Percentiles rank a stretch among this genome's conserved stretches.
Conservation (phyloP, 2,113 vertebrate species). For the Bufo bufo region DNA sequence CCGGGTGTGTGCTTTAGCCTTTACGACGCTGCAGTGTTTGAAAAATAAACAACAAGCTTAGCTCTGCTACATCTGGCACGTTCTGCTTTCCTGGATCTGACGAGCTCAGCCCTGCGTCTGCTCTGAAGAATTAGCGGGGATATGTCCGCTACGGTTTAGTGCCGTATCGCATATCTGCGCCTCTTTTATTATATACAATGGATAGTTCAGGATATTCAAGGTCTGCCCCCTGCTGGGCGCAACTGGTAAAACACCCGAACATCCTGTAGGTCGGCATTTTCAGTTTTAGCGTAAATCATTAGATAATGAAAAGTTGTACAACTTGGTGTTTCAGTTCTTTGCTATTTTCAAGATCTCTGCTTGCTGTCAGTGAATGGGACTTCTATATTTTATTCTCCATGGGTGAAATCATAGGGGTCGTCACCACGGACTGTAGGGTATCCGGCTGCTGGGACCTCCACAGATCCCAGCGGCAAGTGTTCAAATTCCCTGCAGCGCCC, state of each 20-base stretch:
- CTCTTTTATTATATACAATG: neutral
- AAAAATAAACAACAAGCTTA: neutral
- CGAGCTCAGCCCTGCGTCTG: no score
- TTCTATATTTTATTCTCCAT: neutral
- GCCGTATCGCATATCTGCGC: neutral
- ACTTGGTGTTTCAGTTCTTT: neutral
- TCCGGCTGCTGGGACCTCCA: neutral
- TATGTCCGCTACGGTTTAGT: neutral
- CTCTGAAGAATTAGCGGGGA: neutral
- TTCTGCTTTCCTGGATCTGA: no score
- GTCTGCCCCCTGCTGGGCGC: conserved; percentile 43
- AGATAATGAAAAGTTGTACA: neutral
- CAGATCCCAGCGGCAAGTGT: neutral
- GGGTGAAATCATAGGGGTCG: neutral
- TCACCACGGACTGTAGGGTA: neutral
- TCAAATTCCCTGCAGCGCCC: neutral
- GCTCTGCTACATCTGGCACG: neutral
- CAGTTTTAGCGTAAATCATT: neutral
- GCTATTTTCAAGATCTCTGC: neutral
- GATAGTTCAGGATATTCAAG: neutral
- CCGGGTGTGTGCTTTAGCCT: neutral
- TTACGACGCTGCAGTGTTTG: neutral
- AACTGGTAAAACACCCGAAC: neutral
- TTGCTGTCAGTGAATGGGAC: neutral
- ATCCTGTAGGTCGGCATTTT: neutral